Base-by-base conservation (phyloP, 2,888 invertebrate genomes). In the Tipula unca region DNA sequence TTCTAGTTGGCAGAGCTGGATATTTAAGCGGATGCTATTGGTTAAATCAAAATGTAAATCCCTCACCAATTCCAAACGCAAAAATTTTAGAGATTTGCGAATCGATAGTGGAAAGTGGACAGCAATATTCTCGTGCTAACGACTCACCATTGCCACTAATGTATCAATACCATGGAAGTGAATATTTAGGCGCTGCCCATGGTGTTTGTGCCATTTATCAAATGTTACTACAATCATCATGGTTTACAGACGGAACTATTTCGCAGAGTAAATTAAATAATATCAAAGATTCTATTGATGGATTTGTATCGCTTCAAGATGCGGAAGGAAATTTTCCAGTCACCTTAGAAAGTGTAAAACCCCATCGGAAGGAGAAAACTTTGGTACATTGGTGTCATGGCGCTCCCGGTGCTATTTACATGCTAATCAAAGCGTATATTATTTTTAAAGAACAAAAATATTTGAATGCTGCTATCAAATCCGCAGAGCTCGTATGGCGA, bases 301-400 rank as follows among this genome's bases (percentile, higher is more conserved):
- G 91, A 89, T 88, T 96, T 88, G 89, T 94, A 85, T 83, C 85
- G 1, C 88, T 95, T 82, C 96, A 97, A 91, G 94, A 93, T 87
- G 88, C 90, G 0, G 93, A 94, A 86, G 96, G 95, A 0, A 96
- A 96, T 89, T 95, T 95, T 90, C 95, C 96, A 0, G 94, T 94
- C 87, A 94, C 95, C 3, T 92, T 95, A 89, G 96, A 96, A 89
- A 90, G 94, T 85, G 91, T 92, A 4, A 88, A 91, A 48, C 90
- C 89, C 82, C 92, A 93, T 2, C 88, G 90, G 14, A 86, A 88
- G 20, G 90, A 91, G 13, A 94, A 96, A 86, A 95, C 96, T 86
- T 91, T 97, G 13, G 93, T 97, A 0, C 97, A 97, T 89, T 97
- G 97, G 97, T 97, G 97, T 89, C 97, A 97, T 89, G 97, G 97